Base-by-base conservation (phyloP, 2,113 vertebrate species). In the Anthoscopus minutus region DNA sequence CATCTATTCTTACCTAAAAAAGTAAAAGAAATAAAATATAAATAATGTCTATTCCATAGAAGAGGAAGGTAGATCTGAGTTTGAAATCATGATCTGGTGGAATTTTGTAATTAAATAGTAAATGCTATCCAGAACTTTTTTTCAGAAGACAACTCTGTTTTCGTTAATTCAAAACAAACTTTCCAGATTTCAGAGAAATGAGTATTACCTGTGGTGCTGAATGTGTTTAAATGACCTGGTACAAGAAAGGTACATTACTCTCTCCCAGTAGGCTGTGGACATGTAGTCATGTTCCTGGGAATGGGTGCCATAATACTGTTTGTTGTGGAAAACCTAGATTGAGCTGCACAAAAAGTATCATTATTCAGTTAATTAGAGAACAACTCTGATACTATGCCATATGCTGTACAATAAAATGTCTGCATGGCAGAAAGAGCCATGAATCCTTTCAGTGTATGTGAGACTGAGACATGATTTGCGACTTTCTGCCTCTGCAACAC, bases 291-390 rank as follows among this genome's bases (percentile, higher is more conserved):
- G 28, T 74, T 88, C 58, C 57, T 88, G 62, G 65, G 81, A 58
- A 42, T 24, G 88, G 74, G 56, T 94, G 72, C 78, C 56, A 27
- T 76, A 44, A 60, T 51, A 42, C 33, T 56, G 62, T 89, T 17
- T 53, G 47, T 53, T 91, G 27, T 48, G 53, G 35, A 73, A 60
- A 85, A 48, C 74, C 53, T 79, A 61, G 61, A 53, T 24, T 88
- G 73, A 76, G 27, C 60, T 64, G 54, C 67, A 20, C 66, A 87
- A 69, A 85, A 77, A 64, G 40, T 38, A 19, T 93, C 4, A 0
- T 96, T 86, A 86, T 22, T 85, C 64, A 76, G 67, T 95, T 94
- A 93, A 86, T 93, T 95, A 77, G 80, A 77, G 25, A 93, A 66
- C 22, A 82, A 56, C 81, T 85, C 81, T 80, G 79, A 71, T 96